Conservation (phyloP, 2,888 invertebrate species). For the Acleris emargana region DNA sequence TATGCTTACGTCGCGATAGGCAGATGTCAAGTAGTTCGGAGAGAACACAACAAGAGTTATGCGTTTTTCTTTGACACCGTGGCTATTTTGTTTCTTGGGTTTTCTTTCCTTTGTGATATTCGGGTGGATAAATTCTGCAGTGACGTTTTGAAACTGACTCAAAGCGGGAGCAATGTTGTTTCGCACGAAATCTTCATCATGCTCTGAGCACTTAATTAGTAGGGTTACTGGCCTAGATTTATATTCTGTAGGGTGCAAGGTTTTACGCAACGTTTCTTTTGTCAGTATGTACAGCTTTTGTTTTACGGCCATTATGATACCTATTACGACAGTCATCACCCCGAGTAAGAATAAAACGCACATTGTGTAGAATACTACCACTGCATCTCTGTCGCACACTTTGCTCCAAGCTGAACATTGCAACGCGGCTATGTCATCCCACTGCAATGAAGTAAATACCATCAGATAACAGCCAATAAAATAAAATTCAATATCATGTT, state of each 20-base stretch:
- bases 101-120: constrained; percentile 48
- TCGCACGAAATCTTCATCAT: constrained; percentile 67
- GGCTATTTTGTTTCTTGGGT: constrained; percentile 48
- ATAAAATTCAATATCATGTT: too few species aligned
- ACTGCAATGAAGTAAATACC: constrained; percentile 10
- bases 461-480: neutral
- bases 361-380: constrained; percentile 1
- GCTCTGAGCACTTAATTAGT: constrained; percentile 58
- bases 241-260: constrained; percentile 23
- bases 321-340: constrained; percentile 2
- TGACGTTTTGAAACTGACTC: constrained; percentile 54
- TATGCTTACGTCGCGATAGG: constrained; percentile 71
- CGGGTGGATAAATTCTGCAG: constrained; percentile 47
- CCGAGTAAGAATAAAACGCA: neutral
- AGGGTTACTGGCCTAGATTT: constrained; percentile 46
- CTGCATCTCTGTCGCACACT: constrained; percentile 10
- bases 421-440: constrained; percentile 15
- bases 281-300: constrained; percentile 10
- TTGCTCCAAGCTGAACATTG: constrained; percentile 26
- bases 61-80: constrained; percentile 49
- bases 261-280: constrained; percentile 23
- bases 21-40: constrained; percentile 69
- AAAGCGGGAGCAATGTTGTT: constrained; percentile 67
- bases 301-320: constrained; percentile 12
- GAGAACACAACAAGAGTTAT: constrained; percentile 67